Percentiles rank a stretch among this genome's conserved stretches.
Evolutionary conservation across 2,888 invertebrate genomes (phyloP).

Genomic region (Sycophila texana): DNA sequence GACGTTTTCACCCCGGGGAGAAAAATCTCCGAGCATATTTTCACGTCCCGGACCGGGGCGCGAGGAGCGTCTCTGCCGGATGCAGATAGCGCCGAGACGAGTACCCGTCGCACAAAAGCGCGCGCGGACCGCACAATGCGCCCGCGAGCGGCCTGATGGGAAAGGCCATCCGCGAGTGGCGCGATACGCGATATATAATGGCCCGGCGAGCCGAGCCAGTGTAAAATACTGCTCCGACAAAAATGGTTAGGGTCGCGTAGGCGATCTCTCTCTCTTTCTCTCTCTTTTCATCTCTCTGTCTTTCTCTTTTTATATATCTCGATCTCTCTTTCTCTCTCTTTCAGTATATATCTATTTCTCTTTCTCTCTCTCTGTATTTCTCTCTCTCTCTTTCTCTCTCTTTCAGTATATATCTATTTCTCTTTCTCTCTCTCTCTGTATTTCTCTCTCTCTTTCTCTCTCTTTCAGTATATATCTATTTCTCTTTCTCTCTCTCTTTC

Average conservation of each 20-base stretch:
- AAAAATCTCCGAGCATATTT: conserved; percentile 74
- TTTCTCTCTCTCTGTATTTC: no score
- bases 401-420: no score
- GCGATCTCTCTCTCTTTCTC: neutral
- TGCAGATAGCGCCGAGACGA: conserved; percentile 71
- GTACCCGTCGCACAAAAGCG: neutral
- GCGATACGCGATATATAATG: conserved; percentile 69
- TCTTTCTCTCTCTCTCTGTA: neutral
- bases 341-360: no score
- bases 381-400: conserved; percentile 2
- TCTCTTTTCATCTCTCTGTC: neutral
- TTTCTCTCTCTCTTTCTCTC: neutral
- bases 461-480: no score
- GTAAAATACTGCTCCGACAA: conserved; percentile 70
- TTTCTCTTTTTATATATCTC: neutral
- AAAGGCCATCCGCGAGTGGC: conserved; percentile 71
- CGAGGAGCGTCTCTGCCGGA: conserved; percentile 72
- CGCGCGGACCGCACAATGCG: conserved; percentile 16
- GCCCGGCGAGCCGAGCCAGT: conserved; percentile 56
- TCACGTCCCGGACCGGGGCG: conserved; percentile 68
- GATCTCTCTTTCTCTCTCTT: neutral
- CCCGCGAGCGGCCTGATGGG: conserved; percentile 66
- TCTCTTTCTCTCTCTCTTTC: neutral
- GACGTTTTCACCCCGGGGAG: conserved; percentile 62
- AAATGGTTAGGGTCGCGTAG: conserved; percentile 64